These are phyloP conservation scores for Melanerpes formicivorus DNA, from an alignment of 2,113 vertebrate genomes.

Conservation along the genomic window DNA sequence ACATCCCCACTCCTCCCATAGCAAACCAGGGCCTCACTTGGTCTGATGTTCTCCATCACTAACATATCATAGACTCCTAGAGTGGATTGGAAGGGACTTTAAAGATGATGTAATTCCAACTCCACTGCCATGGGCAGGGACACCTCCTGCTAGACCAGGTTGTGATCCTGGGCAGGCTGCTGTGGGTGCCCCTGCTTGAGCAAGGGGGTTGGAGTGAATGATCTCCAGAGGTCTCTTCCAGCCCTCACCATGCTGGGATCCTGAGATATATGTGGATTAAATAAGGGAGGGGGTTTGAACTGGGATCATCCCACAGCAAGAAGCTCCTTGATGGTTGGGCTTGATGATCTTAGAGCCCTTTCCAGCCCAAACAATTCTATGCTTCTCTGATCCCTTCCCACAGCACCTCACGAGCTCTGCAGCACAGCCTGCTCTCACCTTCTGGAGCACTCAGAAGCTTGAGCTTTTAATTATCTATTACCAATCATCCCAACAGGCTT, in stretches of 20 bases:
- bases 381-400: not conserved
- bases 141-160: no score
- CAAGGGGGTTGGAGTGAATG: no score
- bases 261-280: accelerated
- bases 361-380: no score
- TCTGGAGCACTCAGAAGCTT: not conserved
- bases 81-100: no score
- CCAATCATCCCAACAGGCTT: not conserved
- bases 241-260: no score
- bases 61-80: not conserved
- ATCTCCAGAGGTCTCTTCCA: no score
- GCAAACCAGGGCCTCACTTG: not conserved
- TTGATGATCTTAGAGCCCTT: no score
- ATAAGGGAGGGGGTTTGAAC: not conserved
- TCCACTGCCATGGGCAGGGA: no score
- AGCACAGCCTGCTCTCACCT: not conserved
- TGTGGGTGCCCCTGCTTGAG: no score
- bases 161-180: no score
- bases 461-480: not conserved
- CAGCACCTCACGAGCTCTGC: not conserved
- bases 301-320: not conserved
- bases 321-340: not conserved
- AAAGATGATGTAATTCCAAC: no score
- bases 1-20: not conserved
- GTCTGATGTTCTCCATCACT: not conserved